Conservation (phyloP, 53 echinoderm and acorn worm species). For the Crossaster papposus region DNA sequence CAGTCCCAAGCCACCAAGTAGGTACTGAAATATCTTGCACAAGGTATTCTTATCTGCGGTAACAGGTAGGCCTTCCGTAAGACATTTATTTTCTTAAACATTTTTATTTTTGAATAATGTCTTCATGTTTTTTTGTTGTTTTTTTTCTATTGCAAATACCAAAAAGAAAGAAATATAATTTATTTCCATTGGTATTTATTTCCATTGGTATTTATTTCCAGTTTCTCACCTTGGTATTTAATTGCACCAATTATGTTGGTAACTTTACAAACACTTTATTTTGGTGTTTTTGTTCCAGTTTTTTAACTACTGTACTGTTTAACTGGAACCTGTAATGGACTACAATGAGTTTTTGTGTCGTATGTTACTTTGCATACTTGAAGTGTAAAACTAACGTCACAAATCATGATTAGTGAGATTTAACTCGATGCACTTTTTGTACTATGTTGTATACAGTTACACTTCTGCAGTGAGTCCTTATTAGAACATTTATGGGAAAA, state of each 20-base stretch:
- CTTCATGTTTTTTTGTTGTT: too few relatives aligned
- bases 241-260: not conserved
- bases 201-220: not conserved
- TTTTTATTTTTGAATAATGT: not conserved
- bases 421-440: not conserved
- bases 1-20: conserved; percentile 49
- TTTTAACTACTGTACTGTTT: too few relatives aligned
- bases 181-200: not conserved
- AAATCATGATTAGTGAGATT: not conserved
- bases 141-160: not conserved
- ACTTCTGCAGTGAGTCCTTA: not conserved
- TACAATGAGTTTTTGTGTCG: not conserved
- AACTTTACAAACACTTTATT: not conserved
- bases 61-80: conserved; percentile 43
- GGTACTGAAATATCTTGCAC: conserved; percentile 58
- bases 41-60: conserved; percentile 21
- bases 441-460: not conserved
- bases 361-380: not conserved
- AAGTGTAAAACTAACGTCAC: not conserved
- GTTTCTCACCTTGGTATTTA: not conserved
- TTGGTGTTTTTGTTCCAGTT: not conserved
- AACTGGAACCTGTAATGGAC: not conserved
- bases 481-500: not conserved
- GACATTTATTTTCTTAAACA: not conserved
- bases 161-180: not conserved